phyloP scores from a whole-genome alignment of 2,113 vertebrate genomes.

The Trematocara zebra region DNA sequence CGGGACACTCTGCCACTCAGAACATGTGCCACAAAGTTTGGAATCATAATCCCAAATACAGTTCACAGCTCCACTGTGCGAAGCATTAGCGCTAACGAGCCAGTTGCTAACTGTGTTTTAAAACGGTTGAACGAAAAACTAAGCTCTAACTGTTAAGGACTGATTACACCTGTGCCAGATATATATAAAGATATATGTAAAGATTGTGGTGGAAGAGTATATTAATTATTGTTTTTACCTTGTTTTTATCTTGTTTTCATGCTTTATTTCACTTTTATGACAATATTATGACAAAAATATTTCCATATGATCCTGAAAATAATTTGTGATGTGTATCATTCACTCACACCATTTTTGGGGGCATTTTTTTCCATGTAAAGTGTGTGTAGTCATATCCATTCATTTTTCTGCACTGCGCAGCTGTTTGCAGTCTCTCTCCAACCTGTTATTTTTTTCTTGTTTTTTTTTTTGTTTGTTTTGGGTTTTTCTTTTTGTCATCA shows the following conservation, averaged over 20 bases:
- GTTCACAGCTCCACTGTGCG: neutral
- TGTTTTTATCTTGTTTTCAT: neutral
- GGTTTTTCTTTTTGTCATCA: neutral
- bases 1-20: neutral
- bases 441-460: neutral
- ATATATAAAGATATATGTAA: neutral
- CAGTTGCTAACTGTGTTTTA: neutral
- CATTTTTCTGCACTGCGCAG: neutral
- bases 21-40: neutral
- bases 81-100: neutral
- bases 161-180: neutral
- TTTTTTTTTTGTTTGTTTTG: neutral
- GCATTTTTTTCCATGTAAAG: neutral
- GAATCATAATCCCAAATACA: neutral
- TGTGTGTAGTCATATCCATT: neutral
- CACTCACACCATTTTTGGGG: neutral
- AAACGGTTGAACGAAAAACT: neutral
- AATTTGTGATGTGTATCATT: neutral
- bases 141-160: neutral
- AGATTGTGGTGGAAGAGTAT: neutral
- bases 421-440: neutral
- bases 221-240: neutral
- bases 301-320: neutral
- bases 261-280: neutral
- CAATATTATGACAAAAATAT: neutral